A percentile compares a stretch with the other conserved stretches of the same genome.
Conservation (phyloP, 2,797 vertebrate genomes). For the Silurus lanzhouensis region DNA sequence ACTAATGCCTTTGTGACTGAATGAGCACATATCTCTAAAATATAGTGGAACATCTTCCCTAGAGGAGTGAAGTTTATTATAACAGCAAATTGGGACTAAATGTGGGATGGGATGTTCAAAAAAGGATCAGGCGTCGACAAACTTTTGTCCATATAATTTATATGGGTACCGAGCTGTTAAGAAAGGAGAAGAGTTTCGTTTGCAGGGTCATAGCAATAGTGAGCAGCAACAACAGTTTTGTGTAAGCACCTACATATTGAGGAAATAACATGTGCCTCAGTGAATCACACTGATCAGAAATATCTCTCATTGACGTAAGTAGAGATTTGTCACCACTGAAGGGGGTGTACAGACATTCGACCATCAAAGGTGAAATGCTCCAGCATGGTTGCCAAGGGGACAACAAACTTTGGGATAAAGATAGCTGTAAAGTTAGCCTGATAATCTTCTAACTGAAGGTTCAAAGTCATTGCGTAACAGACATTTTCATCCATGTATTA, state of each 20-base stretch:
- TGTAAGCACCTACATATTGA: neutral
- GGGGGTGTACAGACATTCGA: conserved; percentile 15
- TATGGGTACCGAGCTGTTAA: neutral
- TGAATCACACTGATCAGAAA: conserved; percentile 38
- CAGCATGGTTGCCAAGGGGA: conserved; percentile 56
- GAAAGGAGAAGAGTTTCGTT: neutral
- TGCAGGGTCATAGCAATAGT: neutral
- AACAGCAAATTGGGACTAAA: no score
- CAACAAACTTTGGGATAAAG: conserved; percentile 55
- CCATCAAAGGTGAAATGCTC: conserved; percentile 26
- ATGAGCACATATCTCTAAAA: no score
- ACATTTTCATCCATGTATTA: neutral
- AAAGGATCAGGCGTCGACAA: no score
- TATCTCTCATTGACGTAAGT: conserved; percentile 28
- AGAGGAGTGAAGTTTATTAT: no score
- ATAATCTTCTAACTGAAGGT: neutral
- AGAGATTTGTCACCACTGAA: conserved; percentile 35
- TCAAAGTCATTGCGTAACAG: neutral
- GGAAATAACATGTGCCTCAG: conserved; percentile 21
- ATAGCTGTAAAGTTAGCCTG: conserved; percentile 42
- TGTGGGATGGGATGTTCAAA: no score
- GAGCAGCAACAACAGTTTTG: neutral
- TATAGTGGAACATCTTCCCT: no score
- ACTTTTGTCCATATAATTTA: neutral
- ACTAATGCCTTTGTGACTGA: no score